Base-by-base conservation (phyloP, 2,797 vertebrate species). In the Schizothorax lantsangensis region DNA sequence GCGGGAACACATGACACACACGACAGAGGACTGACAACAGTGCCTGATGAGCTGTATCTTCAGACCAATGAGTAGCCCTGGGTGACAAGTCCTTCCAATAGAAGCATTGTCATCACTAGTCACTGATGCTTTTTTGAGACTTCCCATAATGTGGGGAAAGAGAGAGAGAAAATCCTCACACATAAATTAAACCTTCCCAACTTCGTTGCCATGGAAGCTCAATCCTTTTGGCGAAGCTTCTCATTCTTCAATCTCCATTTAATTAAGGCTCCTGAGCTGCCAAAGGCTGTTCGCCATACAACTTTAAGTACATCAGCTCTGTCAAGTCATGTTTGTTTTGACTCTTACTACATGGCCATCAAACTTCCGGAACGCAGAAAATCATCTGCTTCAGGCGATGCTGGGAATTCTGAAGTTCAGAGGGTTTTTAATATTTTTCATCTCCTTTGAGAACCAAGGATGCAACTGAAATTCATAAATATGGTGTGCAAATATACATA, bases 241-340 rank as follows among this genome's bases (percentile, higher is more conserved):
- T 89, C 74, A 71, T 87, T 91, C 83, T 68, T 87, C 90, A 91
- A 91, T 94, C 92, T 90, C 84, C 54, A 92, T 95, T 94, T 93
- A 95, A 95, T 95, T 93, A 95, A 94, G 92, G 91, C 57, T 88
- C 86, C 89, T 86, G 78, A 91, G 92, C 91, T 92, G 92, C 93
- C 92, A 94, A 93, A 93, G 92, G 91, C 89, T 79, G 89, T 87
- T 89, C 85, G 64, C 81, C 89, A 81, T 88, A 74, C 66, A 79
- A 10, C 47, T 91, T 89, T 84, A 88, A 88, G 88, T 88, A 52
- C 74, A 72, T 85, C 38, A 84, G 88, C 90, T 91, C 90, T 75
- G 87, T 90, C 84, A 84, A 89, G 88, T 93, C 90, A 89, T 92
- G 89, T 93, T 93, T 92, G 92, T 89, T 93, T 90, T 93, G 89